Conservation (phyloP, 2,113 vertebrate species). For the Rousettus leschenaultii region DNA sequence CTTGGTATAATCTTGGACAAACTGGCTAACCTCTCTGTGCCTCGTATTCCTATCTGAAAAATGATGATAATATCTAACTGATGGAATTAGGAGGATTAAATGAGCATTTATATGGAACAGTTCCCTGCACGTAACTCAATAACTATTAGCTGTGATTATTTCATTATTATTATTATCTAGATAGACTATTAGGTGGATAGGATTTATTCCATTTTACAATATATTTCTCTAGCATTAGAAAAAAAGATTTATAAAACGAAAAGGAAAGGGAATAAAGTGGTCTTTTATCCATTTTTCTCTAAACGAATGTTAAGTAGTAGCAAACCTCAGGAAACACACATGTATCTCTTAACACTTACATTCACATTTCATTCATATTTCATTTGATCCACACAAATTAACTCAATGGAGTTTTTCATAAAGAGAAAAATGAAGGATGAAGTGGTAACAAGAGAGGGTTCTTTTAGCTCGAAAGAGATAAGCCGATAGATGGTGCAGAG, state of each 20-base stretch:
- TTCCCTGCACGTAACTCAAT: neutral
- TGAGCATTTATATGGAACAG: neutral
- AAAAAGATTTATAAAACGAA: neutral
- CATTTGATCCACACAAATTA: neutral
- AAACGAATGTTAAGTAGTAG: neutral
- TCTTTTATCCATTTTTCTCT: neutral
- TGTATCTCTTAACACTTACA: neutral
- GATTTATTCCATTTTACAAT: neutral
- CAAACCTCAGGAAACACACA: neutral
- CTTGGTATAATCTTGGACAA: neutral
- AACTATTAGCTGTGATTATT: neutral
- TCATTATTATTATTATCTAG: neutral
- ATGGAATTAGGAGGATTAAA: conserved; percentile 21
- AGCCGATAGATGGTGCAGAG: neutral
- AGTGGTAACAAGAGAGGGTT: neutral
- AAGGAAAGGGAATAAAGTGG: neutral
- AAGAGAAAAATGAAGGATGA: neutral
- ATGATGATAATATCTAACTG: neutral
- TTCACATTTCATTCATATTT: neutral
- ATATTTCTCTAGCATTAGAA: conserved; percentile 19
- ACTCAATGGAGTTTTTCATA: neutral
- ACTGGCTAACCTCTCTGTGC: neutral
- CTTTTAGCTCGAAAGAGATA: neutral
- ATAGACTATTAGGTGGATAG: neutral
- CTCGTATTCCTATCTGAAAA: neutral